A percentile compares a stretch with the other conserved stretches of the same genome.
These are phyloP conservation scores for Macrotus californicus DNA, from an alignment of 2,113 vertebrate genomes.

Conservation along the genomic window DNA sequence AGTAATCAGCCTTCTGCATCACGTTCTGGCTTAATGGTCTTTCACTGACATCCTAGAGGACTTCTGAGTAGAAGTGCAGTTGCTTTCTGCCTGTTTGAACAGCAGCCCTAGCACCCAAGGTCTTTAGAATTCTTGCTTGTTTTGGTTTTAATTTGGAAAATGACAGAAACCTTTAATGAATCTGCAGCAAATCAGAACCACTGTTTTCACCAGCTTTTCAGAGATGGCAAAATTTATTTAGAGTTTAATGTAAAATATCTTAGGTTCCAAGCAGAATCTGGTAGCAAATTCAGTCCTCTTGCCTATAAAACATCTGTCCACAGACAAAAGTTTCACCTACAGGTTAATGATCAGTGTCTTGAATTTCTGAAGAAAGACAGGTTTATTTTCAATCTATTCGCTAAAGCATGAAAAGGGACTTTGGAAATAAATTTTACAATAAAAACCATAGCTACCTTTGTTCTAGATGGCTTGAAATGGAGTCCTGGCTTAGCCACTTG, in stretches of 20 bases:
- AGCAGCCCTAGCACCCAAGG: background rate
- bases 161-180: background rate
- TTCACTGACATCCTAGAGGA: background rate
- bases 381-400: background rate
- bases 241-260: background rate
- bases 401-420: background rate
- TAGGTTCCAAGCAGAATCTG: background rate
- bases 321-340: background rate
- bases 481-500: background rate
- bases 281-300: background rate
- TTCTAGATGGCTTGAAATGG: background rate
- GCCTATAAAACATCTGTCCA: background rate
- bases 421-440: background rate
- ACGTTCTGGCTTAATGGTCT: background rate
- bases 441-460: background rate
- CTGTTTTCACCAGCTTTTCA: background rate
- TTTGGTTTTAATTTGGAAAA: constrained; percentile 30
- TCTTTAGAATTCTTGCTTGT: background rate
- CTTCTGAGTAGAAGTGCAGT: background rate
- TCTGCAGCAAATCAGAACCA: background rate
- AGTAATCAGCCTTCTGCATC: background rate
- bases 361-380: background rate
- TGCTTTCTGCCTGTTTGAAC: background rate
- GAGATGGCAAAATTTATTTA: background rate
- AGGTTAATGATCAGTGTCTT: background rate